A percentile compares a stretch with the other conserved stretches of the same genome.
phyloP scores from a whole-genome alignment of 2,797 vertebrate genomes.

The Thamnophis elegans region DNA sequence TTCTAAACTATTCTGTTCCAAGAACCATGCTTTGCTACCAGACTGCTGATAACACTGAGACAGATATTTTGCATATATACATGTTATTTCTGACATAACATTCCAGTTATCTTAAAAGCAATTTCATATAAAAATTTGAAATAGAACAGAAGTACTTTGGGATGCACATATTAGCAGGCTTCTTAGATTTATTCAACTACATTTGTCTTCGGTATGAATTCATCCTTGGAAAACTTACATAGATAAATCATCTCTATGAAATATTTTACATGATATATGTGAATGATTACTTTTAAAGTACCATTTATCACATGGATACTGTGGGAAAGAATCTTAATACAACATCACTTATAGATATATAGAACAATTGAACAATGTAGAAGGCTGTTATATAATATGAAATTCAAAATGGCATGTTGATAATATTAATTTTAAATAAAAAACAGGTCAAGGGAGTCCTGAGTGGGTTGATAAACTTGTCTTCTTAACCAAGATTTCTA shows the following conservation, averaged over 20 bases:
- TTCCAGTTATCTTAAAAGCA: not conserved
- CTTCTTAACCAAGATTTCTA: conserved; percentile 26
- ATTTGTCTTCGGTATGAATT: not conserved
- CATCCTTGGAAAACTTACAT: not conserved
- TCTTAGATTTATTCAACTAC: not conserved
- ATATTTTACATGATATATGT: not conserved
- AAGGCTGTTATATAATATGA: not conserved
- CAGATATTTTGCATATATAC: not conserved
- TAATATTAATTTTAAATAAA: conserved; percentile 7
- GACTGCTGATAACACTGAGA: conserved; percentile 22
- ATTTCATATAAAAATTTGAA: not conserved
- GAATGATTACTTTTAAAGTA: not conserved
- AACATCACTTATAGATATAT: conserved; percentile 14
- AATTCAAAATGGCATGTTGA: not conserved
- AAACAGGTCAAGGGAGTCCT: conserved; percentile 13
- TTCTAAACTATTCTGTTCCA: conserved; percentile 24
- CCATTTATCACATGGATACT: not conserved
- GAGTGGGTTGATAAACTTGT: conserved; percentile 35
- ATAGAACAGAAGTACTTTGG: not conserved
- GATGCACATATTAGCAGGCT: not conserved
- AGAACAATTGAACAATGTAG: conserved; percentile 6
- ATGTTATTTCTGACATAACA: not conserved
- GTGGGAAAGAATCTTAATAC: conserved; percentile 7
- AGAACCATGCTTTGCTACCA: conserved; percentile 33
- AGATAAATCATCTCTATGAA: not conserved